phyloP scores from a whole-genome alignment of 2,888 invertebrate genomes.

The Thecophora atra region DNA sequence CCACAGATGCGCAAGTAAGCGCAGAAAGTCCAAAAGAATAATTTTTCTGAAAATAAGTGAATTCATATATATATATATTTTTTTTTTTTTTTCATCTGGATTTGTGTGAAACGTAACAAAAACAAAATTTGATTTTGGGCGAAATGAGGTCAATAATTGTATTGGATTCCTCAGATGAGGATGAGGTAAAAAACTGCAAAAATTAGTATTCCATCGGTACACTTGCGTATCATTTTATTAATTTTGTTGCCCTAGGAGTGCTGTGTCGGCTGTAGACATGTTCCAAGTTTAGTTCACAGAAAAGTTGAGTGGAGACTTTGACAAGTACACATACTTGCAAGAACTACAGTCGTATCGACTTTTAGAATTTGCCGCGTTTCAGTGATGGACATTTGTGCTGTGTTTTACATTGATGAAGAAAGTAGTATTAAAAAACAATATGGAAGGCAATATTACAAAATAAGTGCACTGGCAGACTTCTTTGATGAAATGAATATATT shows the following conservation, averaged over 20 bases:
- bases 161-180: constrained; percentile 65
- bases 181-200: constrained; percentile 59
- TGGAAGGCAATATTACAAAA: no score
- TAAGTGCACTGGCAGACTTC: no score
- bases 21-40: constrained; percentile 40
- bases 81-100: neutral
- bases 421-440: no score
- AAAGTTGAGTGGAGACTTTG: constrained; percentile 37
- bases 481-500: no score
- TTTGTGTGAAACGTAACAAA: constrained; percentile 25
- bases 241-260: constrained; percentile 16
- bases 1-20: constrained; percentile 47
- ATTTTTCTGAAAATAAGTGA: constrained; percentile 41
- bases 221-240: constrained; percentile 13
- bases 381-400: constrained; percentile 16
- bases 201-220: neutral
- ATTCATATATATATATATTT: constrained; percentile 13
- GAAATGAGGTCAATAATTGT: constrained; percentile 62
- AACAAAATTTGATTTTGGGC: constrained; percentile 9
- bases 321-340: constrained; percentile 14
- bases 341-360: constrained; percentile 8
- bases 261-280: constrained; percentile 11
- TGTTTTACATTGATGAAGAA: no score
- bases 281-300: constrained; percentile 29
- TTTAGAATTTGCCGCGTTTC: constrained; percentile 20